Evolutionary conservation across 2,888 invertebrate species (phyloP).

Genomic region (Saturnia japonica): DNA sequence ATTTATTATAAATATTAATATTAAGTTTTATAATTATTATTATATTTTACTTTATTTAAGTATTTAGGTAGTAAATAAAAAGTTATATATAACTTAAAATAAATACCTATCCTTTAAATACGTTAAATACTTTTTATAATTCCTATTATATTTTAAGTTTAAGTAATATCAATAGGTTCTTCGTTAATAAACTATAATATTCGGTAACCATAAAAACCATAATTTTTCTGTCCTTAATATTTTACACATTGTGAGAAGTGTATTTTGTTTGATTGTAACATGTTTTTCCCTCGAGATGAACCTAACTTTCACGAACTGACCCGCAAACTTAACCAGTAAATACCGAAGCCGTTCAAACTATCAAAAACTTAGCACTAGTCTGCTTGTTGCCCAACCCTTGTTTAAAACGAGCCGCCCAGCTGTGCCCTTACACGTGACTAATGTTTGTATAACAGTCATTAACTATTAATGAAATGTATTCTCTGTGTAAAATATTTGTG

Average conservation of each 20-base stretch:
- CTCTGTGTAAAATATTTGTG: conserved; percentile 28
- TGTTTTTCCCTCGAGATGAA: conserved; percentile 54
- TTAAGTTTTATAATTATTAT: too few species aligned
- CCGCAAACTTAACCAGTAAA: conserved; percentile 79
- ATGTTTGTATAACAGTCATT: conserved; percentile 33
- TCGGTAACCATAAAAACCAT: not conserved
- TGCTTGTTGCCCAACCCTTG: conserved; percentile 66
- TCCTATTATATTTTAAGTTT: too few species aligned
- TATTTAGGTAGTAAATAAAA: too few species aligned
- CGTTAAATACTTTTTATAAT: too few species aligned
- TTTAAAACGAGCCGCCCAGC: conserved; percentile 59
- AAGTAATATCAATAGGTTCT: too few species aligned
- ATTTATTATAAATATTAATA: too few species aligned
- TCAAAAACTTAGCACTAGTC: conserved; percentile 76
- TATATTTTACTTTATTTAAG: too few species aligned
- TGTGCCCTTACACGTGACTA: conserved; percentile 38
- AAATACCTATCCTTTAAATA: too few species aligned
- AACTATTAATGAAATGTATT: conserved; percentile 32
- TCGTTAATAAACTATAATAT: not conserved
- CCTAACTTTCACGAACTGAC: conserved; percentile 65
- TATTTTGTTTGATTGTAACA: conserved; percentile 10
- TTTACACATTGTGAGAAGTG: not conserved
- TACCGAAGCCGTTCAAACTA: conserved; percentile 77
- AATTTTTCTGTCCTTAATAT: not conserved
- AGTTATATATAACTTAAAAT: too few species aligned